phyloP scores from a whole-genome alignment of 2,113 vertebrate species.

The Gymnarchus niloticus region DNA sequence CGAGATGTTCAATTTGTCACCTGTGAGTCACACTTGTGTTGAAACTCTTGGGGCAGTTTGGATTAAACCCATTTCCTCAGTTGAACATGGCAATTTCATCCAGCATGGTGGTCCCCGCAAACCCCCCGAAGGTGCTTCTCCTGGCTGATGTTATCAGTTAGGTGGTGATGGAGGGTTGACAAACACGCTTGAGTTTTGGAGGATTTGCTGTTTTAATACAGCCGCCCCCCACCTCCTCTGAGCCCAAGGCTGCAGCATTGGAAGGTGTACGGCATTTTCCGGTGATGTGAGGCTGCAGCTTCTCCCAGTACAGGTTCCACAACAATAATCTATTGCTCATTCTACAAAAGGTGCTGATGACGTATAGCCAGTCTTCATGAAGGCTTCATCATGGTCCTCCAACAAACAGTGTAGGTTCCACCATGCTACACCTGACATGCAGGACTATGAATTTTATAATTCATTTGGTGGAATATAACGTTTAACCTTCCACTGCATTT shows the following conservation, averaged over 20 bases:
- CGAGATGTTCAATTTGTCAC: not conserved
- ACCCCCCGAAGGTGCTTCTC: not conserved
- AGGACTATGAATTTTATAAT: not conserved
- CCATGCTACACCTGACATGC: not conserved
- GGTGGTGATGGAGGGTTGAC: not conserved
- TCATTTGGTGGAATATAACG: not conserved
- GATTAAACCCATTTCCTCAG: not conserved
- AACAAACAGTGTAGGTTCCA: not conserved
- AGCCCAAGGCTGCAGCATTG: not conserved
- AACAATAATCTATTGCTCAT: not conserved
- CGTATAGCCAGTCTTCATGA: not conserved
- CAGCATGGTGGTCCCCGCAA: not conserved
- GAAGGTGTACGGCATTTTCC: not conserved
- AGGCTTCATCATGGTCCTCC: not conserved
- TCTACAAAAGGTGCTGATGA: not conserved
- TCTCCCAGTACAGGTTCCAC: not conserved
- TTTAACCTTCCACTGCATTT: not conserved
- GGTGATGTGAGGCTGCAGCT: not conserved
- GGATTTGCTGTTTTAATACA: not conserved
- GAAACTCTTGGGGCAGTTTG: not conserved
- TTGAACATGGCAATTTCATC: not conserved
- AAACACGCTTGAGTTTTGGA: not conserved
- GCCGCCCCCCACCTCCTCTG: not conserved
- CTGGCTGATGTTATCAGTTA: not conserved
- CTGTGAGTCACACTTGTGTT: not conserved